Base-by-base conservation (phyloP, 1,140 invertebrate genomes). In the Kradibia gibbosae region DNA sequence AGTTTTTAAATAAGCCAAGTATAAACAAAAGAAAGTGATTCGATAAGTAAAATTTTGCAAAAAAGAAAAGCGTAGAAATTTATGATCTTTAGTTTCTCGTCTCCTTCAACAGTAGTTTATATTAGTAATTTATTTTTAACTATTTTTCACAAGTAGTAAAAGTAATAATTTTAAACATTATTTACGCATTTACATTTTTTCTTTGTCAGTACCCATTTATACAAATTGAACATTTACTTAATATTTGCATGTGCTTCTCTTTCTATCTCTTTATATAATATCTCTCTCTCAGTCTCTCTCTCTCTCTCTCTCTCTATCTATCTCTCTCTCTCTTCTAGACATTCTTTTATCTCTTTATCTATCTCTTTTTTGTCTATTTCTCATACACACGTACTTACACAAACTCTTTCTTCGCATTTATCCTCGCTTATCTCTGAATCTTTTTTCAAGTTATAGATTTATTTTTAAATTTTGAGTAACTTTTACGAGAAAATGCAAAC, bases 221-320 rank as follows among this genome's bases (percentile, higher is more conserved):
- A 42, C 42, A 2, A 48, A 45, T 71, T 28, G 45, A 13, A 48
- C 1, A 17, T 22, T 72, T 50, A 48, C 17, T 72, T 3, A 31
- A 72, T 70, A 25, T 53, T 22, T 78, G 76, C 76, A 78, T 70
- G 76, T 42, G 76, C 62, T 78, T 82, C 20, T 73, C 11, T 74
- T 28, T 62, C 36, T 82, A 60, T 39, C 31, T 13, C n/a, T n/a
- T n/a, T n/a, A n/a, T n/a, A n/a, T n/a, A n/a, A n/a, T n/a, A n/a
- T 73, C 67, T 73, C 39, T 39, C n/a, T 22, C 45, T 57, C 42
- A 13, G 5, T 60, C 57, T 60, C 13, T 60, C 25, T 28, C 5
- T 0, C 57, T 31, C 57, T 62, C 3, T 34, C 31, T 62, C 13
- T 17, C 60, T 17, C 28, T 31, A 1, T 10, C 25, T 31, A 22